Conservation (phyloP, 2,888 invertebrate species). For the Nemotelus nigrinus region DNA sequence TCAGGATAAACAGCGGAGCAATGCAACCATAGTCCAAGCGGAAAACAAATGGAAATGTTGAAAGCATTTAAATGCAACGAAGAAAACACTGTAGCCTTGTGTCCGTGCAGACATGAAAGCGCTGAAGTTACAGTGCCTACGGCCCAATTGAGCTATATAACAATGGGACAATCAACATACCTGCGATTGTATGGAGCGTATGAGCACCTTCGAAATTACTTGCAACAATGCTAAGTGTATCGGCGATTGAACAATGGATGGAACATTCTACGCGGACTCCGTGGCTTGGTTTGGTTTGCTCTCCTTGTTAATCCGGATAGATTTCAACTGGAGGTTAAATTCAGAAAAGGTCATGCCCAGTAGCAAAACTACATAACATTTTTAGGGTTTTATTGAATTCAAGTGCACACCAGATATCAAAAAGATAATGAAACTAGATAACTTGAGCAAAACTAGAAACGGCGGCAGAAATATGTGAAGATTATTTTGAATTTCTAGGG, state of each 20-base stretch:
- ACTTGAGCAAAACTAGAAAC: too few species aligned
- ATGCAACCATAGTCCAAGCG: conserved; percentile 17
- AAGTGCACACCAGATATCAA: too few species aligned
- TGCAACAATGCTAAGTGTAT: conserved; percentile 34
- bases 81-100: conserved; percentile 23
- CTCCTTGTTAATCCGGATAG: conserved; percentile 12
- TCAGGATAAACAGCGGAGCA: conserved; percentile 38
- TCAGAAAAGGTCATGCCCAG: conserved; percentile 32
- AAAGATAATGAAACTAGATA: too few species aligned
- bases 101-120: neutral
- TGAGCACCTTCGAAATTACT: conserved; percentile 38
- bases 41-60: conserved; percentile 34
- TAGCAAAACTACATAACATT: conserved; percentile 23
- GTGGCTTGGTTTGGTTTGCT: conserved; percentile 29
- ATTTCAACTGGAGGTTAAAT: conserved; percentile 30
- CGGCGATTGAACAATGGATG: conserved; percentile 32
- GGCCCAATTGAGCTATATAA: conserved; percentile 36
- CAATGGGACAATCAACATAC: conserved; percentile 46
- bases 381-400: neutral
- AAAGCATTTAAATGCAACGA: conserved; percentile 31
- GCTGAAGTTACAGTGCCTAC: neutral
- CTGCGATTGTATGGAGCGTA: conserved; percentile 27
- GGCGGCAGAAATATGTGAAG: too few species aligned
- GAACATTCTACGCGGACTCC: neutral
- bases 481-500: too few species aligned